Conservation (phyloP, 2,888 invertebrate species). For the Tethea ocularis region DNA sequence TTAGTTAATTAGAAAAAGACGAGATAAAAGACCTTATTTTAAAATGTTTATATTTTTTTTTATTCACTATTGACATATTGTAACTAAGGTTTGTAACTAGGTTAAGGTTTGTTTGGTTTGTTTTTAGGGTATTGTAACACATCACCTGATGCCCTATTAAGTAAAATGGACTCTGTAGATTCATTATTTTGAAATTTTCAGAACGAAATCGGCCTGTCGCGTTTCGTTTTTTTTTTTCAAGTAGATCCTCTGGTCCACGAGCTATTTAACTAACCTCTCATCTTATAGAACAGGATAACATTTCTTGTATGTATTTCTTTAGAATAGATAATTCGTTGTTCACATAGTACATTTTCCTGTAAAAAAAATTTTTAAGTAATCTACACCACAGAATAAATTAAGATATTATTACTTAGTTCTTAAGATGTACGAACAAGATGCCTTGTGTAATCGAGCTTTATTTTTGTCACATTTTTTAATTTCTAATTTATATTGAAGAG, state of each 20-base stretch:
- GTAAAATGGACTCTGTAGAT: no score
- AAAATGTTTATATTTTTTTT: neutral
- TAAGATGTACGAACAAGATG: slow-evolving; percentile 32
- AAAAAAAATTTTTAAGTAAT: neutral
- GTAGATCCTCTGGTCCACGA: no score
- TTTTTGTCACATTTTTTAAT: slow-evolving; percentile 34
- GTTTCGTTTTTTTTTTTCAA: no score
- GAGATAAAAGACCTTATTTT: neutral
- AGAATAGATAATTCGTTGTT: neutral
- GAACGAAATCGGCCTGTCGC: no score
- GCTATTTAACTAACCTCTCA: neutral
- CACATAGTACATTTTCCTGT: neutral
- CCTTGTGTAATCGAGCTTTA: slow-evolving; percentile 46
- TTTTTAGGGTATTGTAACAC: no score
- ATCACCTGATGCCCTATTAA: no score
- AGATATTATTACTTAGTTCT: slow-evolving; percentile 20
- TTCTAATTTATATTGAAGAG: slow-evolving; percentile 25
- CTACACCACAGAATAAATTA: slow-evolving; percentile 3
- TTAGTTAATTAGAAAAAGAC: no score
- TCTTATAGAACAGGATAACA: neutral
- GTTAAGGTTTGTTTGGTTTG: no score
- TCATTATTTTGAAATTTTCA: no score
- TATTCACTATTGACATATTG: neutral
- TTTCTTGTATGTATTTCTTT: neutral
- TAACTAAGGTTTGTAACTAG: no score